Percentiles rank a stretch among this genome's conserved stretches.
phyloP scores from a whole-genome alignment of 2,888 invertebrate species.

The Dasypogon diadema region DNA sequence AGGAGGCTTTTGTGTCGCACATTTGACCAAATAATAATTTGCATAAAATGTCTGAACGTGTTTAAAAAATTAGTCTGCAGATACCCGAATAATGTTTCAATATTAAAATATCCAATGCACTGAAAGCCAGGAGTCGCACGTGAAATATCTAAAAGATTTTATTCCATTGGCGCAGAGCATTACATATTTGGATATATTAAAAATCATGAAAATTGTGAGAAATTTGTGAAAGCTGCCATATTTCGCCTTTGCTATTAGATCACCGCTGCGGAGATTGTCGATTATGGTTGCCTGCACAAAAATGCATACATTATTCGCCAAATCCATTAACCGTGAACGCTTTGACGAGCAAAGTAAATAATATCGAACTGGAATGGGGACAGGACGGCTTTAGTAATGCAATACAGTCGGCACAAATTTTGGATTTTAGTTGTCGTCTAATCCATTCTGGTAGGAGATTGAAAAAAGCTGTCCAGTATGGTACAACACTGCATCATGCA shows the following conservation, averaged over 20 bases:
- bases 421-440: slow-evolving; percentile 31
- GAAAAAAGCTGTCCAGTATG: slow-evolving; percentile 6
- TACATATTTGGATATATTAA: slow-evolving; percentile 41
- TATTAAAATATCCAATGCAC: not conserved
- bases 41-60: slow-evolving; percentile 32
- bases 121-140: not conserved
- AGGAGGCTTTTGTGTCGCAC: not conserved
- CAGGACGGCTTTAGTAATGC: slow-evolving; percentile 13
- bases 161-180: not conserved
- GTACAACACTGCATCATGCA: not conserved
- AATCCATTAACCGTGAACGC: slow-evolving; percentile 42
- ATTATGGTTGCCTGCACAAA: slow-evolving; percentile 37
- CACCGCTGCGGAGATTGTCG: slow-evolving; percentile 25
- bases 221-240: not conserved
- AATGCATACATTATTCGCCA: slow-evolving; percentile 23
- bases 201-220: slow-evolving; percentile 34
- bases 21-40: slow-evolving; percentile 26
- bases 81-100: not conserved
- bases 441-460: not conserved
- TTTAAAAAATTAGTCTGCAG: slow-evolving; percentile 37
- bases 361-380: not conserved
- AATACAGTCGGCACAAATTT: slow-evolving; percentile 37
- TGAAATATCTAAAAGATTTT: slow-evolving; percentile 28
- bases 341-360: slow-evolving; percentile 43
- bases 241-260: slow-evolving; percentile 4